A percentile compares a stretch with the other conserved stretches of the same genome.
phyloP scores from a whole-genome alignment of 2,113 vertebrate species.

The Nicator chloris region DNA sequence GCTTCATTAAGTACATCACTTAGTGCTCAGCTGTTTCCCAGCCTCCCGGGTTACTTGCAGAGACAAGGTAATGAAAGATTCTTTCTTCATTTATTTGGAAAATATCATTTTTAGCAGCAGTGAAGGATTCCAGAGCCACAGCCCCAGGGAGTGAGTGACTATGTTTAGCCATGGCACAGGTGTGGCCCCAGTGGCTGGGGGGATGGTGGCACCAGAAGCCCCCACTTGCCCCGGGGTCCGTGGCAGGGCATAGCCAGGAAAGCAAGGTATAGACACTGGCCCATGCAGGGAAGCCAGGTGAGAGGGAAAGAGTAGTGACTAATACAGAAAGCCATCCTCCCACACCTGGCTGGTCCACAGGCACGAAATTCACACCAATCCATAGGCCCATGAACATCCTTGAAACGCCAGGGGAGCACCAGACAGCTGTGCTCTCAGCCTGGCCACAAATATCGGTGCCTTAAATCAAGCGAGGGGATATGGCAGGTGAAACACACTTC shows the following conservation, averaged over 20 bases:
- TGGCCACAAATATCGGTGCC: rapidly evolving
- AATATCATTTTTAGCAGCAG: background rate
- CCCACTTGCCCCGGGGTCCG: rapidly evolving
- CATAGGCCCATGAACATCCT: rapidly evolving
- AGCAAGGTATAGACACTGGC: rapidly evolving
- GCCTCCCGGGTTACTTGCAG: background rate
- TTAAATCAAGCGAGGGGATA: background rate
- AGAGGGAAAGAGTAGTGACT: background rate
- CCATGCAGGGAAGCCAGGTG: background rate
- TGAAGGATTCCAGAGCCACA: background rate
- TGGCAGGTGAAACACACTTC: background rate
- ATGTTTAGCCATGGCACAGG: background rate
- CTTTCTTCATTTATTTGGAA: background rate
- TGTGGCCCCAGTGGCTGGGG: background rate
- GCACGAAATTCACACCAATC: background rate
- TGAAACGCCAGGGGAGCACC: background rate
- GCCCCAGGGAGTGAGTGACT: background rate
- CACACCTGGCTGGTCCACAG: rapidly evolving
- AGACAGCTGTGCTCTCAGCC: background rate
- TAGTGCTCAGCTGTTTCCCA: background rate
- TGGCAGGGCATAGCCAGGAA: background rate
- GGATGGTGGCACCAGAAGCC: background rate
- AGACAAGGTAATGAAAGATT: background rate
- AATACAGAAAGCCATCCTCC: background rate
- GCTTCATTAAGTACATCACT: background rate